These are phyloP conservation scores for Oscheius sp. DNA, from an alignment of 2,888 invertebrate genomes.

Conservation along the genomic window DNA sequence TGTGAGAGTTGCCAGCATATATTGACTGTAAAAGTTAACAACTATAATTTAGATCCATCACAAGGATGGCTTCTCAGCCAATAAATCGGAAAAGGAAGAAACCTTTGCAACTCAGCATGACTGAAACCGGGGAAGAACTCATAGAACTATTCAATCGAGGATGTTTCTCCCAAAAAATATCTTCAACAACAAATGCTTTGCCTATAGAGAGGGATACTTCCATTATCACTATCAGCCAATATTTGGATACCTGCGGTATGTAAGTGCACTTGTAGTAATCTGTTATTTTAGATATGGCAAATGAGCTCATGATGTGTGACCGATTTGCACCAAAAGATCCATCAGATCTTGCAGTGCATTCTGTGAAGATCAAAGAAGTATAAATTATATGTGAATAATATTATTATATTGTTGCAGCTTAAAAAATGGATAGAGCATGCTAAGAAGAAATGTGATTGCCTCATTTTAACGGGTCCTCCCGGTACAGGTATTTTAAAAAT, in stretches of 20 bases:
- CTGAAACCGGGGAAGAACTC: too few species aligned
- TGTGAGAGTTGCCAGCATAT: too few species aligned
- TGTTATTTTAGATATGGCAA: too few species aligned
- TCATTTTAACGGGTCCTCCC: slow-evolving; percentile 25
- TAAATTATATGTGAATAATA: too few species aligned
- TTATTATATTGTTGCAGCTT: slow-evolving; percentile 7
- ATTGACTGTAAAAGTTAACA: too few species aligned
- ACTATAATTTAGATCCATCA: not conserved
- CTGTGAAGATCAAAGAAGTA: slow-evolving; percentile 25
- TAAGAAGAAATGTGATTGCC: not conserved
- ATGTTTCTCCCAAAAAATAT: not conserved
- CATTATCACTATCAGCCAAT: too few species aligned
- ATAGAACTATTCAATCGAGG: not conserved
- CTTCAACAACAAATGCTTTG: not conserved
- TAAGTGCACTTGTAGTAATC: too few species aligned
- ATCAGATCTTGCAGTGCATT: slow-evolving; percentile 28
- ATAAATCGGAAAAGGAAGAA: not conserved
- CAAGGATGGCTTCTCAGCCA: not conserved
- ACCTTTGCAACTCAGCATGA: too few species aligned
- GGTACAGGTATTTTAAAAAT: slow-evolving; percentile 28
- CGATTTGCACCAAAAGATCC: slow-evolving; percentile 11
- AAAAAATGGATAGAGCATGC: not conserved
- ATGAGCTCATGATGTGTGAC: not conserved
- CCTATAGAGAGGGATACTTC: too few species aligned
- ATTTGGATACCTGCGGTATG: too few species aligned